Conservation (phyloP, 2,888 invertebrate genomes). For the Caenorhabditis zanzibari region DNA sequence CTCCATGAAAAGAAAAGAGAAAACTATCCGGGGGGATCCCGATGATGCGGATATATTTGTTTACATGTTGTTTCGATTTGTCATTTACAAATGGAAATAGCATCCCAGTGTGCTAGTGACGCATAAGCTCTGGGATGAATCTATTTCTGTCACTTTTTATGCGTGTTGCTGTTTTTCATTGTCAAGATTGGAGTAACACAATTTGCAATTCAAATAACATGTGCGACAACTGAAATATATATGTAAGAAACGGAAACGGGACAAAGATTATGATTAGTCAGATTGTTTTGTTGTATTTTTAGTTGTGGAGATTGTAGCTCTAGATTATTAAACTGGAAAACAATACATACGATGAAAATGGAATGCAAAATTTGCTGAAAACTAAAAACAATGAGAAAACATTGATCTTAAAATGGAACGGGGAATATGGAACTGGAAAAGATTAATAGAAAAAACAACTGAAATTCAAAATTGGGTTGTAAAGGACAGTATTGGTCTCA, state of each 20-base stretch:
- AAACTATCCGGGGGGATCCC: background rate
- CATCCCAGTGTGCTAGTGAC: slow-evolving; percentile 7
- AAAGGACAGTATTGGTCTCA: too few species aligned
- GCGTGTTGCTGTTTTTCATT: slow-evolving; percentile 14
- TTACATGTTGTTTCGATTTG: slow-evolving; percentile 8
- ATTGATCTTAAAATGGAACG: background rate
- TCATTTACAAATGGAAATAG: slow-evolving; percentile 12
- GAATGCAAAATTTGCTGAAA: background rate
- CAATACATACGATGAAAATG: background rate
- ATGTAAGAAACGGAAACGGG: background rate
- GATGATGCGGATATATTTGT: background rate
- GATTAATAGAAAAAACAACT: background rate
- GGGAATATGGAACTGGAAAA: background rate
- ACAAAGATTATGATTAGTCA: background rate
- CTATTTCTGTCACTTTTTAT: slow-evolving; percentile 6
- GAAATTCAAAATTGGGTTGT: too few species aligned
- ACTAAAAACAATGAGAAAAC: background rate
- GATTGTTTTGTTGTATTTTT: background rate
- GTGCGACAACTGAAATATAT: background rate
- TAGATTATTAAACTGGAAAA: too few species aligned
- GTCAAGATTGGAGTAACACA: background rate
- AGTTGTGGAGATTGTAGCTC: too few species aligned
- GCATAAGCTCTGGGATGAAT: background rate
- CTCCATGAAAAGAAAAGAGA: background rate
- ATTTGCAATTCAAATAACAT: background rate